These are phyloP conservation scores for Parelbella ahira DNA, from an alignment of 2,888 invertebrate genomes.

Conservation along the genomic window DNA sequence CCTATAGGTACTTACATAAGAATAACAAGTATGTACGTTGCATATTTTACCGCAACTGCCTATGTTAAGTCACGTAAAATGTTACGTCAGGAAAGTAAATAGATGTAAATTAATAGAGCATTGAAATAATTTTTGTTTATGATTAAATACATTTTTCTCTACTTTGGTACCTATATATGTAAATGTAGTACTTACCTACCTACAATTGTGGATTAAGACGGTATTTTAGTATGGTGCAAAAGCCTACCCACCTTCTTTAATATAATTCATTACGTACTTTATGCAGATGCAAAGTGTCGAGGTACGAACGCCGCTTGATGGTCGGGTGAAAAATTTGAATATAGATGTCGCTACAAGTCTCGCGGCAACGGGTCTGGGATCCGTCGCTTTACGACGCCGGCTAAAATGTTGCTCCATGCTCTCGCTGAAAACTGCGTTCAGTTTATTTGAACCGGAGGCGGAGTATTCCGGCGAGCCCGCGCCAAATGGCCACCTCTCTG, in stretches of 20 bases:
- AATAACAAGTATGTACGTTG: too few relatives aligned
- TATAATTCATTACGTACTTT: constrained; percentile 61
- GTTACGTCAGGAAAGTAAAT: too few relatives aligned
- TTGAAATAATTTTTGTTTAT: too few relatives aligned
- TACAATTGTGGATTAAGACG: background rate
- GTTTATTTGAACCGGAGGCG: constrained; percentile 70
- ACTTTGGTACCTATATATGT: too few relatives aligned
- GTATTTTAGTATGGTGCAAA: too few relatives aligned
- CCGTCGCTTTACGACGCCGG: constrained; percentile 69
- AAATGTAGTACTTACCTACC: too few relatives aligned
- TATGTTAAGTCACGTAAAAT: too few relatives aligned
- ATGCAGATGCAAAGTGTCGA: constrained; percentile 61
- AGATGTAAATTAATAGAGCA: too few relatives aligned
- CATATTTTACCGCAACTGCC: too few relatives aligned
- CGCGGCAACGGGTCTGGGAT: constrained; percentile 56
- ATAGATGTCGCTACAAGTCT: constrained; percentile 64
- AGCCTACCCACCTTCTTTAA: constrained; percentile 62
- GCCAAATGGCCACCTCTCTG: constrained; percentile 72
- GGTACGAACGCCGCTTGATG: constrained; percentile 39
- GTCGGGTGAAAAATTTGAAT: constrained; percentile 71
- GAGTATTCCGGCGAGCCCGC: constrained; percentile 58
- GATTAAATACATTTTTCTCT: too few relatives aligned
- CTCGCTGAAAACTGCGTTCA: constrained; percentile 61
- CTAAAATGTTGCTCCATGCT: constrained; percentile 69
- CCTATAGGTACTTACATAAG: too few relatives aligned